Percentiles rank a stretch among this genome's conserved stretches.
Evolutionary conservation across 2,113 vertebrate genomes (phyloP).

Genomic region (Ia io): DNA sequence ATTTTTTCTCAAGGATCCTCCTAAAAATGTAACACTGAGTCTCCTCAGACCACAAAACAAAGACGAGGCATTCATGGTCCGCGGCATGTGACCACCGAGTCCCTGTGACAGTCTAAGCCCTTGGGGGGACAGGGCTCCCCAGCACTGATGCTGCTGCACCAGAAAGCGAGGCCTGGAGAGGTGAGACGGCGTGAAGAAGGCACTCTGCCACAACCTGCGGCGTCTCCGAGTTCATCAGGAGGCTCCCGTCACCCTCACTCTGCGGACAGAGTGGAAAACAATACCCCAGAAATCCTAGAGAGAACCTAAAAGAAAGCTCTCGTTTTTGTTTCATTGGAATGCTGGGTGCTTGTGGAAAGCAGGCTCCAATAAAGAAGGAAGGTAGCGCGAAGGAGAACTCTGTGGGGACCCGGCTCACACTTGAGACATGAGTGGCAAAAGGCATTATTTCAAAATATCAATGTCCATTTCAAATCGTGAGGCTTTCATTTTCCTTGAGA

Average conservation of each 20-base stretch:
- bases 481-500: not conserved
- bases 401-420: not conserved
- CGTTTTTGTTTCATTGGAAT: not conserved
- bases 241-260: not conserved
- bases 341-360: not conserved
- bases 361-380: not conserved
- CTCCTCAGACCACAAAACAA: not conserved
- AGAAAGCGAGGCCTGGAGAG: not conserved
- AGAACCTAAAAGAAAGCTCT: not conserved
- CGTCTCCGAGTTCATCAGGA: not conserved
- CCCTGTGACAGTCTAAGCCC: not conserved
- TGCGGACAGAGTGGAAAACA: not conserved
- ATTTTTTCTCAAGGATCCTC: not conserved
- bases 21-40: not conserved
- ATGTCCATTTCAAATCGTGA: not conserved
- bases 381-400: not conserved
- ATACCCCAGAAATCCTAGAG: not conserved
- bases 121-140: rapidly evolving
- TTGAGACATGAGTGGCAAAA: not conserved
- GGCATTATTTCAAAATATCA: not conserved
- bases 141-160: not conserved
- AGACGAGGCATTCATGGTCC: not conserved
- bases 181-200: rapidly evolving
- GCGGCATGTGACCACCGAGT: not conserved
- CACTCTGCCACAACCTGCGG: not conserved